phyloP scores from a whole-genome alignment of 2,888 invertebrate genomes.

The Leptinotarsa rubiginosa region DNA sequence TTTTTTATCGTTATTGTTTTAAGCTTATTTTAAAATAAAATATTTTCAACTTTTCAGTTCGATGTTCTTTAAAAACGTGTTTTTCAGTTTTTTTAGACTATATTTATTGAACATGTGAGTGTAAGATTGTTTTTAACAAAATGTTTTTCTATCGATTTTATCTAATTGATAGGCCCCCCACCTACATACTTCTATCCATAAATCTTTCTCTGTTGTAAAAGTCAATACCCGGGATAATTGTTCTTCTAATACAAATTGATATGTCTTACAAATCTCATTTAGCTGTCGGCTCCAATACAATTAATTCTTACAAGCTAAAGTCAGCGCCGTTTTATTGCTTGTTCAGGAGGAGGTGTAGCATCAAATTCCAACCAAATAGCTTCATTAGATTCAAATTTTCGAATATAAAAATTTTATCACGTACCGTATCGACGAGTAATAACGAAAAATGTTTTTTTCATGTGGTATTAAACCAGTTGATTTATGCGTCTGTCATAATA shows the following conservation, averaged over 20 bases:
- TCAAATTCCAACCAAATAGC: constrained; percentile 6
- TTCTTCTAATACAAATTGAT: constrained; percentile 5
- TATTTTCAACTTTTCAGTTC: too few relatives aligned
- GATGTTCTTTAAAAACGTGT: too few relatives aligned
- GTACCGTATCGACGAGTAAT: constrained; percentile 30
- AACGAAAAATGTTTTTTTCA: constrained; percentile 40
- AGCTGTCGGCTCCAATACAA: constrained; percentile 29
- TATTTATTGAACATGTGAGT: too few relatives aligned
- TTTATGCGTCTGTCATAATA: constrained; percentile 36
- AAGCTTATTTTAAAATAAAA: too few relatives aligned
- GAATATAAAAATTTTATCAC: constrained; percentile 33
- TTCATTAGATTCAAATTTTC: constrained; percentile 26
- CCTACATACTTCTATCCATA: too few relatives aligned
- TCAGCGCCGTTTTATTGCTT: constrained; percentile 1
- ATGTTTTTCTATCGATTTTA: too few relatives aligned
- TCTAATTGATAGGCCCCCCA: too few relatives aligned
- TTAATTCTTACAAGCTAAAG: constrained; percentile 16
- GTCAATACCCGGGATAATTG: too few relatives aligned
- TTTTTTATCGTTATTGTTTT: too few relatives aligned
- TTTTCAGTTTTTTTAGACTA: too few relatives aligned
- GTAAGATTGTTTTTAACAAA: too few relatives aligned
- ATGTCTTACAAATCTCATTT: constrained; percentile 23
- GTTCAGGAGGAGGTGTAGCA: neutral
- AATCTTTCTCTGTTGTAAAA: too few relatives aligned
- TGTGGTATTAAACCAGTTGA: constrained; percentile 32